phyloP scores from a whole-genome alignment of 2,888 invertebrate species.

The Cephus pygmeus region DNA sequence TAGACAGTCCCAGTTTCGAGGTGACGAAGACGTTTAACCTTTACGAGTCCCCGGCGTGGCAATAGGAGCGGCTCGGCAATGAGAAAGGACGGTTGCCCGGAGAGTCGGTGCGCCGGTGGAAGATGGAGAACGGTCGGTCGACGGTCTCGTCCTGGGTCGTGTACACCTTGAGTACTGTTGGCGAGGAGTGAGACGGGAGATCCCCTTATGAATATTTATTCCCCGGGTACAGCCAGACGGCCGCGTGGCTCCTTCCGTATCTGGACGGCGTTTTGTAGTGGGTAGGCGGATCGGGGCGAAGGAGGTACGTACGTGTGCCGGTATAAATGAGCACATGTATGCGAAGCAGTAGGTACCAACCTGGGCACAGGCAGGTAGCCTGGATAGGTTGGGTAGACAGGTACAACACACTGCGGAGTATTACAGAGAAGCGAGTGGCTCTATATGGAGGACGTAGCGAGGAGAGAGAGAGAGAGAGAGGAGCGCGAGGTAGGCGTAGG shows the following conservation, averaged over 20 bases:
- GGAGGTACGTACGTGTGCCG: constrained; percentile 21
- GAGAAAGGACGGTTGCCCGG: neutral
- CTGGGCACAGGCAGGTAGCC: no score
- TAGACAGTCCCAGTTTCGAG: constrained; percentile 13
- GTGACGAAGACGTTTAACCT: constrained; percentile 50
- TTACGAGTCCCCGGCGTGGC: constrained; percentile 33
- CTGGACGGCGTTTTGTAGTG: constrained; percentile 34
- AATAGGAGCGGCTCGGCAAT: neutral
- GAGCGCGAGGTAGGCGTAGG: neutral
- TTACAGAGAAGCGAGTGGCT: neutral
- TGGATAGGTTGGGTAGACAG: no score
- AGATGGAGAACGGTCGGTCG: neutral
- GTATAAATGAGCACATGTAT: no score
- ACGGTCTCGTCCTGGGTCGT: no score
- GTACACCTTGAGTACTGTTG: no score
- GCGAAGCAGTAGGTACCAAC: no score
- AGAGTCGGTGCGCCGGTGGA: neutral
- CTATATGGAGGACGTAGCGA: neutral
- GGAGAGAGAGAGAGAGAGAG: neutral
- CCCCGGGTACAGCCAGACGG: constrained; percentile 17
- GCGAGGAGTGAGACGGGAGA: neutral
- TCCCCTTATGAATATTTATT: constrained; percentile 48
- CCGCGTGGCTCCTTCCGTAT: constrained; percentile 37
- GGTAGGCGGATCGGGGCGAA: constrained; percentile 25
- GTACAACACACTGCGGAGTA: neutral